These are phyloP conservation scores for Atractosteus spatula DNA, from an alignment of 2,113 vertebrate species.

Conservation along the genomic window DNA sequence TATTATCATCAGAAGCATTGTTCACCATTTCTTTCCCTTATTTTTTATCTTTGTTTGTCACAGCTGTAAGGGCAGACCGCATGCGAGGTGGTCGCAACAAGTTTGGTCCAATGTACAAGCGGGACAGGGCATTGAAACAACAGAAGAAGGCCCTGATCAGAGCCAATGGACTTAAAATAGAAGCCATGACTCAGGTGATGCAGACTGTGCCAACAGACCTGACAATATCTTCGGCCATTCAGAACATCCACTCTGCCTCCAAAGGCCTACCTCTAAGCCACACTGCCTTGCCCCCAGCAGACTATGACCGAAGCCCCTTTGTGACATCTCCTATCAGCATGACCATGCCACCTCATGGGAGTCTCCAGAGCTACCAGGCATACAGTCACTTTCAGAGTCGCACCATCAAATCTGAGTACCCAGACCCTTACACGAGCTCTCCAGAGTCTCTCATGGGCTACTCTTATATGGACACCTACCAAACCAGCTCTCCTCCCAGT, in stretches of 20 bases:
- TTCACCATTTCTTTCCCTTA: not conserved
- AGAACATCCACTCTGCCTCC: slow-evolving; percentile 94
- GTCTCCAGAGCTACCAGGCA: slow-evolving; percentile 91
- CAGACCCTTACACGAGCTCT: slow-evolving; percentile 93
- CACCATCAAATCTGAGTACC: slow-evolving; percentile 98
- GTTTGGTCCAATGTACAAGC: slow-evolving; percentile 99
- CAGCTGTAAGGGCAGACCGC: slow-evolving; percentile 93
- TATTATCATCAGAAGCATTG: not conserved
- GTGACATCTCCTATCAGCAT: slow-evolving; percentile 96
- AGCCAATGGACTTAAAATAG: slow-evolving; percentile 95
- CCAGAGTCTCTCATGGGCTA: slow-evolving; percentile 97
- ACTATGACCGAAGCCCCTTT: slow-evolving; percentile 96
- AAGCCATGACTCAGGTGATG: slow-evolving; percentile 96
- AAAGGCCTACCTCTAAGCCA: slow-evolving; percentile 97
- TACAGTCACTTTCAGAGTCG: slow-evolving; percentile 93
- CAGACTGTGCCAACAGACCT: slow-evolving; percentile 94
- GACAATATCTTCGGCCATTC: slow-evolving; percentile 93
- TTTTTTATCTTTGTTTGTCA: slow-evolving; percentile 9
- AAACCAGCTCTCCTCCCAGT: slow-evolving; percentile 85
- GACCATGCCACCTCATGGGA: slow-evolving; percentile 94
- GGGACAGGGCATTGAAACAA: slow-evolving; percentile 93
- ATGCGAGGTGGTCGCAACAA: slow-evolving; percentile 98
- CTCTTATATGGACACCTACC: slow-evolving; percentile 88
- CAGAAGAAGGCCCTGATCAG: slow-evolving; percentile 97
- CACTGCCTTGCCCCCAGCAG: slow-evolving; percentile 88